Base-by-base conservation (phyloP, 2,888 invertebrate genomes). In the Catocala sponsa region DNA sequence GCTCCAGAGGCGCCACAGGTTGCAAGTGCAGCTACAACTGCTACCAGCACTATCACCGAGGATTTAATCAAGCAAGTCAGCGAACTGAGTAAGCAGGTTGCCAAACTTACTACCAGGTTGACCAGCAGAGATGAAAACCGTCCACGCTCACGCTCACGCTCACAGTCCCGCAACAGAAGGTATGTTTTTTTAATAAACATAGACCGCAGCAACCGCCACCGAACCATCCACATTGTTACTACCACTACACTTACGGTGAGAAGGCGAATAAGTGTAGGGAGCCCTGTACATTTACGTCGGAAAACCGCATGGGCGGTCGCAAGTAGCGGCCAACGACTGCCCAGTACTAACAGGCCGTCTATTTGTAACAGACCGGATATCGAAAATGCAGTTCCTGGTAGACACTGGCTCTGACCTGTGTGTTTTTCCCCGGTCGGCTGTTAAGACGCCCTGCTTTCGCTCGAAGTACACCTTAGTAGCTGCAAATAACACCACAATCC, bases 401-500 rank as follows among this genome's bases (percentile, higher is more conserved):
- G 15, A 15, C 15, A 15, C 15, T 44, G 12, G 44, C 13, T 44
- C 44, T 2, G 44, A 10, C 25, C 25, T 35, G 50, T 57, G 74
- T 76, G 42, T 15, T 43, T 76, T 65, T 42, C 76, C 76, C 0
- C 68, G 70, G 6, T 58, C 55, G 6, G 52, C 52, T 2, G 9
- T 52, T 0, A 52, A 41, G 32, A 48, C 15, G 6, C 55, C 52
- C 5, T 7, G 12, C 4, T 9, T 0, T 6, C 33, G 10, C 6
- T 44, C 44, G 1, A 46, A 12, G 49, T 87, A 80, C 53, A 57
- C 70, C 10, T 56, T 86, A 0, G 65, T 55, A n/a, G 87, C 86
- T 12, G 84, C 84, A 0, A 87, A 87, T 50, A 74, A 75, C 1
- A 70, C 80, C 0, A 25, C 54, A 0, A 87, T 87, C 2, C 47